Base-by-base conservation (phyloP, 2,113 vertebrate species). In the Brachionichthys hirsutus region DNA sequence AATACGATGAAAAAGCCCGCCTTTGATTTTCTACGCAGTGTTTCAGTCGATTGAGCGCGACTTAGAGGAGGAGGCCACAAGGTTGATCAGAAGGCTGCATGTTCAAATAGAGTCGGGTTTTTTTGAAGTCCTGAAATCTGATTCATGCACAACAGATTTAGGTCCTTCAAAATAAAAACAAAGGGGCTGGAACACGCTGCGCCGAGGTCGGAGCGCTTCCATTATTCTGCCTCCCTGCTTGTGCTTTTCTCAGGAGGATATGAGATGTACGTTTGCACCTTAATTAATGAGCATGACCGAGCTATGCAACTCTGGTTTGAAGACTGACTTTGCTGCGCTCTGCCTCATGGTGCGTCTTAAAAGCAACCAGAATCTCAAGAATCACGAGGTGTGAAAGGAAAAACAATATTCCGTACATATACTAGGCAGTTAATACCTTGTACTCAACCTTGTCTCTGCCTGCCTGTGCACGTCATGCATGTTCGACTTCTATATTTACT, bases 21-120 rank as follows among this genome's bases (percentile, higher is more conserved):
- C 18, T 43, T 0, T 2, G 8, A 19, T 30, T 36, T 13, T 36
- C 1, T 1, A 7, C 0, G n/a, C 19, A 40, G 20, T n/a, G 6
- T 42, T 1, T 4, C 2, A 19, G 1, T 22, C 44, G 19, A 6
- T 19, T 13, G 4, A 11, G 3, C 6, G 1, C 12, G 13, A 6
- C 14, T n/a, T 24, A 0, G 0, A 6, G 3, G 10, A 1, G 0
- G 1, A 3, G 1, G 0, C 0, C 5, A 14, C 76, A 82, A n/a
- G n/a, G n/a, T n/a, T n/a, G 65, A 78, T 78, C 80, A 66, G 61
- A 76, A 80, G 43, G 56, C 54, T 80, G 60, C 52, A 52, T 76
- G 54, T 72, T 69, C 63, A 80, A 75, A 75, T 80, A 54, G 75
- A 35, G 41, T 67, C 48, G 13, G 34, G 0, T 3, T 0, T 0